Evolutionary conservation across 2,888 invertebrate genomes (phyloP), one percentile per base, ranked within the genome.

Genomic region (Celastrina argiolus): DNA sequence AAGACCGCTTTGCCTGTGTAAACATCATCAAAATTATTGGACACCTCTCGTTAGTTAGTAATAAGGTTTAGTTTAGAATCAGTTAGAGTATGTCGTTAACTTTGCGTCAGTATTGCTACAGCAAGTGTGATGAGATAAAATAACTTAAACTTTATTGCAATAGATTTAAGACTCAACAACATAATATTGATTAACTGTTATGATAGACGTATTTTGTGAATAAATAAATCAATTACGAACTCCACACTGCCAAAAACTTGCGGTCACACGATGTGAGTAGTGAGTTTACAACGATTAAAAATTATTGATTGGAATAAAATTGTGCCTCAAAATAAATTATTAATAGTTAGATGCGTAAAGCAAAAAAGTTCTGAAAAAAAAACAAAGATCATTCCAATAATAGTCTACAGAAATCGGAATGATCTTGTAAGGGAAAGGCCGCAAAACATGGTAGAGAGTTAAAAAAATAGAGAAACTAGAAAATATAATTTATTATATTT

Each of bases 1-100:
- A 51, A 51, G 61, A 58, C 31, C 58, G 22, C 61, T 36, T 22
- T 10, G 34, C 14, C 22, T 58, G 59, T 36, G n/a, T 7, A 31
- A 28, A 45, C 12, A 26, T 41, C 16, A 31, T 8, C 7, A 39
- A 66, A 67, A 66, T 51, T 18, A 6, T 10, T 7, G 22, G 0
- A 41, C 31, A 28, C 8, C 56, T 56, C 41, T 67, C 22, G 64
- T 58, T 10, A 16, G 18, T 41, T 16, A 34, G 31, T n/a, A 26
- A 59, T 65, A 65, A 67, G 31, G 56, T 34, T 58, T 31, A 58
- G n/a, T 41, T 41, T 65, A 18, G 65, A 42, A 59, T 65, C 16
- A 59, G n/a, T 42, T 39, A 61, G 14, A 39, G 36, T 61, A 36
- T 14, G 7, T 7, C 61, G 36, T 61, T 22, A 61, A 36, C 16